Evolutionary conservation across 2,113 vertebrate genomes (phyloP).

Genomic region (Pituophis catenifer): DNA sequence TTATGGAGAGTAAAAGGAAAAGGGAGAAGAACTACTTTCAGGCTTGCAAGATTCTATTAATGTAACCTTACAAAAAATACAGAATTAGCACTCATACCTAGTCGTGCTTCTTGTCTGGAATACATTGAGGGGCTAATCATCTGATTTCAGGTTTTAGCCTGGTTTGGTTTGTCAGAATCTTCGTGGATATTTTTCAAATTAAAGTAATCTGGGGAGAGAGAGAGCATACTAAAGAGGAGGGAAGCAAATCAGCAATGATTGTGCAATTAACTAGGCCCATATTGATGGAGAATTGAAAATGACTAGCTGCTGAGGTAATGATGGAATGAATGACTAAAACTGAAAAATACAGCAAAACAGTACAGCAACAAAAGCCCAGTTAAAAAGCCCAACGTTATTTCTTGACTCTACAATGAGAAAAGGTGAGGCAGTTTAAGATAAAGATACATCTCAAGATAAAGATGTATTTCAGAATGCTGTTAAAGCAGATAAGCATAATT

Average conservation of each 20-base stretch:
- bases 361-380: not conserved
- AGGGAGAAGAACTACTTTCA: not conserved
- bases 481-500: not conserved
- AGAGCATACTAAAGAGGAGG: not conserved
- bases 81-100: not conserved
- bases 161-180: not conserved
- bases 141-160: not conserved
- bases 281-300: not conserved
- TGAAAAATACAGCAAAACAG: not conserved
- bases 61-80: not conserved
- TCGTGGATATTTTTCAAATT: not conserved
- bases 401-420: not conserved
- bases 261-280: not conserved
- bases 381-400: not conserved
- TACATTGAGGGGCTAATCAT: not conserved
- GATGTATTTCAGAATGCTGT: not conserved
- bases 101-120: not conserved
- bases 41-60: not conserved
- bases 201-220: not conserved
- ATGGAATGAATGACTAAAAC: not conserved
- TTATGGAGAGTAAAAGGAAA: not conserved
- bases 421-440: not conserved
- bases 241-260: not conserved
- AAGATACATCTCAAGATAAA: not conserved
- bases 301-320: not conserved